Base-by-base conservation (phyloP, 2,797 vertebrate genomes). In the Euthynnus affinis region DNA sequence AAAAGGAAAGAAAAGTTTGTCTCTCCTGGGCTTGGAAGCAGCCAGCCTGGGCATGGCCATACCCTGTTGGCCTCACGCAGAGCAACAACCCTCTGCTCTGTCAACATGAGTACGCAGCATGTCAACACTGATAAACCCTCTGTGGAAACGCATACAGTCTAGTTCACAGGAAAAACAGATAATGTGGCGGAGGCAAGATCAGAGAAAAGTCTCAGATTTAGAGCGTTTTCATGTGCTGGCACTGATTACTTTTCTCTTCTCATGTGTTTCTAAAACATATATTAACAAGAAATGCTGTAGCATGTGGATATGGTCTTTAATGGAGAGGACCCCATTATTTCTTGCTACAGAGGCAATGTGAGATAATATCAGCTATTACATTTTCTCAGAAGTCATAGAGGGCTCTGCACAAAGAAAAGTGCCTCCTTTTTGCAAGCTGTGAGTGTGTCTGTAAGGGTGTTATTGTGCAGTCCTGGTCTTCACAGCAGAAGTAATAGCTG, bases 301-400 rank as follows among this genome's bases (percentile, higher is more conserved):
- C 74, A 81, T 87, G 80, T 81, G 74, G 83, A 69, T 74, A 42
- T 74, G 82, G 62, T 86, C 83, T 92, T 89, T 93, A 92, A 92
- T 92, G 88, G 90, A 87, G 82, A 82, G 82, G 80, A 86, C 80
- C 86, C 84, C 86, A 90, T 94, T 93, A 89, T 87, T 93, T 90
- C 71, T 72, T 15, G 46, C 76, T 63, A 63, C 78, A 78, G 81
- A 84, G 68, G 78, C 85, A 55, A 71, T 68, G 77, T 68, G 72
- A 90, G 92, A 94, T 95, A 89, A 88, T 88, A 95, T 93, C 93
- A 93, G 89, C 90, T 82, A 92, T 92, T 93, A 88, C 79, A 77
- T 93, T 93, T 88, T 88, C 87, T 93, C 87, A 91, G 86, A 93
- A 93, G 84, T 89, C 85, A 85, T 48, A 71, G 82, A 86, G 86